Base-by-base conservation (phyloP, 2,797 vertebrate species). In the Hydrocynus forskahlii region DNA sequence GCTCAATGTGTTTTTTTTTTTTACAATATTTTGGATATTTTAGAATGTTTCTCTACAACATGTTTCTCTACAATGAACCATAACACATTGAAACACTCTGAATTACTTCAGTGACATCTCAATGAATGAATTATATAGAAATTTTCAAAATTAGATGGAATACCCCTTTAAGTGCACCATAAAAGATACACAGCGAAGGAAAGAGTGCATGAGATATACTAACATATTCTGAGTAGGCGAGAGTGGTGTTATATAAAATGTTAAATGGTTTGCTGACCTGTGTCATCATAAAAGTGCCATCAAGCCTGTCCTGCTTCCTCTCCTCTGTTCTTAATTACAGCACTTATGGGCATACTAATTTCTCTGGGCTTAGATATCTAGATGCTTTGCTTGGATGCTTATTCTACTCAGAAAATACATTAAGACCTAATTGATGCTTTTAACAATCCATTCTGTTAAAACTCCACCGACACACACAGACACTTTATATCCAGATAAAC, bases 211-310 rank as follows among this genome's bases (percentile, higher is more conserved):
- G 72, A 60, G 66, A 68, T 45, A 5, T 40, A 62, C 63, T 5
- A 13, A 60, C 74, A 45, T 17, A 60, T 69, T 59, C n/a, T 76
- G 67, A 64, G 54, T 67, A 68, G 69, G 40, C 50, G 12, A 67
- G 40, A 67, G 52, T 50, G 62, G 19, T 54, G 62, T 86, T 83
- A 76, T 74, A 55, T 45, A 81, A 84, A 76, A 80, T 35, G 12
- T 35, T 64, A 43, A 76, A 63, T 21, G 63, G 29, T 89, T 88
- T 88, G 9, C 48, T 54, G 70, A 71, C 48, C 83, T 83, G 85
- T 78, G 82, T 40, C 67, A 64, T 16, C 78, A 88, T 57, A 84
- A 89, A 84, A 86, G 78, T 80, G 9, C 82, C 84, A 88, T 88
- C 88, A 88, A 68, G 73, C 73, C 75, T 70, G 40, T 85, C 72